Evolutionary conservation across 2,113 vertebrate species (phyloP).

Genomic region (Saguinus imperator): DNA sequence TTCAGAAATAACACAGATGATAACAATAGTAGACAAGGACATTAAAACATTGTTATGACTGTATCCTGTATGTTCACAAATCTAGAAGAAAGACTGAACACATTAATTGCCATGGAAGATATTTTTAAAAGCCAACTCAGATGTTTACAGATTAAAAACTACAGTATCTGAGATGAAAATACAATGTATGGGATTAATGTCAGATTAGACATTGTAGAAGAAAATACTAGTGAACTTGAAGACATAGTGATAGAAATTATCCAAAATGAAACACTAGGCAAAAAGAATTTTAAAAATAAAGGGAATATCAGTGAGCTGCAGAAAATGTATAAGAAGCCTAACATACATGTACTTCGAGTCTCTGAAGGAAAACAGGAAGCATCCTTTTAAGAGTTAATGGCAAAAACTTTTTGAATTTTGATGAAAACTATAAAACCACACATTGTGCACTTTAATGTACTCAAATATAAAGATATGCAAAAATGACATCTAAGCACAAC

Average conservation of each 20-base stretch:
- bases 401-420: neutral
- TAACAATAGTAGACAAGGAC: neutral
- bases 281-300: neutral
- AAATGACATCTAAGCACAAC: neutral
- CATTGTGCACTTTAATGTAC: neutral
- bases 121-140: neutral
- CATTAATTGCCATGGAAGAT: neutral
- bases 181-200: neutral
- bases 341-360: neutral
- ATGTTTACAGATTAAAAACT: constrained; percentile 9
- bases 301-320: neutral
- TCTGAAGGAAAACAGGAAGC: neutral
- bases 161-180: neutral
- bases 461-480: neutral
- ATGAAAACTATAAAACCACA: neutral
- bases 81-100: constrained; percentile 8
- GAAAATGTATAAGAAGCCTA: neutral
- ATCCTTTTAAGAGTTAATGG: neutral
- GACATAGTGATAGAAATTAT: neutral
- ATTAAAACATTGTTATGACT: neutral
- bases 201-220: neutral
- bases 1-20: constrained; percentile 7
- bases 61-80: neutral
- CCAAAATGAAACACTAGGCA: neutral
- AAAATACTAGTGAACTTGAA: neutral